Evolutionary conservation across 2,797 vertebrate species (phyloP).

Genomic region (Labroides dimidiatus): DNA sequence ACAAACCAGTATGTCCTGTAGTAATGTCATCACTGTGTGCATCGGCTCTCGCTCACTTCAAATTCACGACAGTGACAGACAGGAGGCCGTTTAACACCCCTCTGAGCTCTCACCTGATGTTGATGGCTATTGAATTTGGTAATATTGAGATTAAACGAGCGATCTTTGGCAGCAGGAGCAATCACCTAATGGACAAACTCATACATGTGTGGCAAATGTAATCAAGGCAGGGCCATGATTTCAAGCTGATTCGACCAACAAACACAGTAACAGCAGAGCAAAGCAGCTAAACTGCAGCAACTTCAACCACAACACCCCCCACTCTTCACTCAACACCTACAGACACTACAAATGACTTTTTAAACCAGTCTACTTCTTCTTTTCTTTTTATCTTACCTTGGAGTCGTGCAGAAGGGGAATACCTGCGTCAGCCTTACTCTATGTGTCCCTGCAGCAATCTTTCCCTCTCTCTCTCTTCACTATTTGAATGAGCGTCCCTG

Average conservation of each 20-base stretch:
- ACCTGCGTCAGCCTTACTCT: constrained; percentile 53
- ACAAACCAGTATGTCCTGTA: constrained; percentile 77
- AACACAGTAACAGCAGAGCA: constrained; percentile 2
- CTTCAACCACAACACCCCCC: background rate
- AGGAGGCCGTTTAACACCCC: constrained; percentile 47
- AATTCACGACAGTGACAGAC: constrained; percentile 34
- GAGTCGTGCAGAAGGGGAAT: constrained; percentile 29
- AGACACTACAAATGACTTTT: constrained; percentile 17
- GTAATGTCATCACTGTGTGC: constrained; percentile 46
- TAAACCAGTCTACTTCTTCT: background rate
- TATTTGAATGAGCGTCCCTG: constrained; percentile 80
- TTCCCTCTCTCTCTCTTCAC: constrained; percentile 49
- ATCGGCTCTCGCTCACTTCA: constrained; percentile 14
- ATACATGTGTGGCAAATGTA: constrained; percentile 67
- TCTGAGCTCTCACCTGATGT: constrained; percentile 51
- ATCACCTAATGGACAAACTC: constrained; percentile 77
- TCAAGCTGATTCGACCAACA: constrained; percentile 22
- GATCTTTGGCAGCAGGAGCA: constrained; percentile 57
- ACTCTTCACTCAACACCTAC: background rate
- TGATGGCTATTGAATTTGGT: constrained; percentile 77
- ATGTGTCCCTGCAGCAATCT: constrained; percentile 58
- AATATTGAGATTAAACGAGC: constrained; percentile 75
- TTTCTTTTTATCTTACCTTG: constrained; percentile 77
- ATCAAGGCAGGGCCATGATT: constrained; percentile 57
- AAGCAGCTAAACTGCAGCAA: constrained; percentile 20